These are phyloP conservation scores for Podabrus alpinus DNA, from an alignment of 2,888 invertebrate species.

Conservation along the genomic window DNA sequence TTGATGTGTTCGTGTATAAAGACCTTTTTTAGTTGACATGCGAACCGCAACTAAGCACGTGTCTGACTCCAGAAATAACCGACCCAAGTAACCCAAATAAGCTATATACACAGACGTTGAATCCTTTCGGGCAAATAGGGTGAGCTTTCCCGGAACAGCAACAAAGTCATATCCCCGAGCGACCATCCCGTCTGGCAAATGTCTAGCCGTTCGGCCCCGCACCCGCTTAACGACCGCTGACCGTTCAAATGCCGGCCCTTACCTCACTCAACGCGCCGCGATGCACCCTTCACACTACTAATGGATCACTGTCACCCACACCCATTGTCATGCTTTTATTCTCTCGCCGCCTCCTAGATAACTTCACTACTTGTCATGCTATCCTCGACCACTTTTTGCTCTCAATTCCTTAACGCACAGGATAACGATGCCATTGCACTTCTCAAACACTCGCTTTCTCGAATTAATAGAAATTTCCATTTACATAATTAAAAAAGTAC, in stretches of 20 bases:
- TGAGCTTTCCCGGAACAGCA: slow-evolving; percentile 47
- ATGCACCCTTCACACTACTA: slow-evolving; percentile 38
- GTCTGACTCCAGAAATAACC: slow-evolving; percentile 33
- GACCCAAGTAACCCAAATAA: slow-evolving; percentile 38
- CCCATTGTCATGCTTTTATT: slow-evolving; percentile 36
- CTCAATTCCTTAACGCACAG: neutral
- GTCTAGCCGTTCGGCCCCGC: slow-evolving; percentile 47
- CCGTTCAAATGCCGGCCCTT: slow-evolving; percentile 41
- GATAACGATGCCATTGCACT: slow-evolving; percentile 1
- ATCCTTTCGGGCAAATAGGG: slow-evolving; percentile 49
- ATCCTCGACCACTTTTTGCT: slow-evolving; percentile 13
- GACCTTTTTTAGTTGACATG: slow-evolving; percentile 11
- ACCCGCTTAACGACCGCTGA: slow-evolving; percentile 43
- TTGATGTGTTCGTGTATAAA: slow-evolving; percentile 2
- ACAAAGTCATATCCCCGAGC: slow-evolving; percentile 49
- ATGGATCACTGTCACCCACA: slow-evolving; percentile 42
- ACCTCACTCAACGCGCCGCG: slow-evolving; percentile 37
- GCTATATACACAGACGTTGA: slow-evolving; percentile 37
- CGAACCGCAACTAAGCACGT: slow-evolving; percentile 25
- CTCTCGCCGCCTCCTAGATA: slow-evolving; percentile 33
- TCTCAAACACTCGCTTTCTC: neutral
- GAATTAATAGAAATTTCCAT: neutral
- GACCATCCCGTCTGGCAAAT: slow-evolving; percentile 47
- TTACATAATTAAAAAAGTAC: neutral
- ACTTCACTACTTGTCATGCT: slow-evolving; percentile 24